Evolutionary conservation across 1,140 invertebrate genomes (phyloP), one percentile per base, ranked within the genome.

Genomic region (Penaeus vannamei): DNA sequence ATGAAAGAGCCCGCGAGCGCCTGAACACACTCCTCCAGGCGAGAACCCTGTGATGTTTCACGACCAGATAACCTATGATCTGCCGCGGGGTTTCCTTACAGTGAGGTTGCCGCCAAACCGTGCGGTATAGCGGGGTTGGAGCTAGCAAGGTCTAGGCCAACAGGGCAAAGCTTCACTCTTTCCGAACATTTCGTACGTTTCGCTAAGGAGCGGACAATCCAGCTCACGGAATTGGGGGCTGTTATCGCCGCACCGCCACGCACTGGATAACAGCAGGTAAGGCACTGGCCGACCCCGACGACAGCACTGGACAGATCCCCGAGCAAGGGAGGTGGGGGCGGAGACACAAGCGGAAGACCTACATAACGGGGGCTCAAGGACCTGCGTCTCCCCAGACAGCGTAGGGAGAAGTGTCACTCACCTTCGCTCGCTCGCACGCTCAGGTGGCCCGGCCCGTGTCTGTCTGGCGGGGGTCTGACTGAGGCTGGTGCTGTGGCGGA

Each of bases 381-480:
- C 87, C 80, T 76, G 72, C 42, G 72, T 76, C 72, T 76, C 72
- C 87, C 87, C 87, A 89, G 87, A 89, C 87, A 89, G 87, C 72
- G 66, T 84, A 77, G 53, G 72, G 76, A 86, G 86, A 87, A 61
- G 87, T 89, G 87, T 89, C 87, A 89, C 87, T 89, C 87, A 89
- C 87, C 87, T 89, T 89, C 87, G 53, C 42, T 76, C 42, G 87
- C 87, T 89, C 87, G 87, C 69, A 36, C 82, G 82, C 87, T 89
- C 87, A 89, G 87, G 87, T 89, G 87, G 87, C 81, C 87, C 53
- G 87, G 87, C 81, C 87, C 53, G 87, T 89, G 69, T 80, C 82
- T 89, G 87, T 89, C 87, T 89, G 87, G 87, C 87, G 87, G 83
- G 82, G 87, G 87, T 89, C 87, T 89, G 86, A 84, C 77, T 26